These are phyloP conservation scores for Phallusia fumigata DNA, from an alignment of 23 tunicate species.

Conservation along the genomic window DNA sequence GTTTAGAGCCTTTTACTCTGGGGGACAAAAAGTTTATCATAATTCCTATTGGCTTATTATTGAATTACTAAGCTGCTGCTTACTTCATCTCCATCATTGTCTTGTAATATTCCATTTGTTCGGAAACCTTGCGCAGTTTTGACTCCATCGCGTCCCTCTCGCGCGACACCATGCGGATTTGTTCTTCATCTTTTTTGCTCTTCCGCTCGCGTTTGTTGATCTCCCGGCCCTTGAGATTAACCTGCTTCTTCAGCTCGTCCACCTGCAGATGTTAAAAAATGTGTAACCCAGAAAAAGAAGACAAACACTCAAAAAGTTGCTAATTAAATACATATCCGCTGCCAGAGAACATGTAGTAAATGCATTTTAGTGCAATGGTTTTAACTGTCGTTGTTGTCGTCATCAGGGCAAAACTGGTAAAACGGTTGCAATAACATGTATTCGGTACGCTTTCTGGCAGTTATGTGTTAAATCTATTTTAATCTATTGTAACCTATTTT, in stretches of 20 bases:
- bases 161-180: conserved; percentile 78
- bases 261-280: conserved; percentile 20
- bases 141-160: conserved; percentile 80
- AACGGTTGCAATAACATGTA: too few species aligned
- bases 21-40: too few species aligned
- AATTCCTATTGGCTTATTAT: background rate
- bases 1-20: conserved; percentile 64
- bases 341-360: too few species aligned
- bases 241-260: conserved; percentile 78
- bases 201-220: conserved; percentile 90
- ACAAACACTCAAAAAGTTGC: too few species aligned
- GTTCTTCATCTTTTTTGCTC: conserved; percentile 87
- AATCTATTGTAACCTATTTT: too few species aligned
- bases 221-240: conserved; percentile 79
- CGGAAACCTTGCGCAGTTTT: conserved; percentile 76
- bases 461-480: too few species aligned
- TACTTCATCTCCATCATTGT: conserved; percentile 67
- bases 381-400: too few species aligned
- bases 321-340: too few species aligned
- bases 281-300: too few species aligned
- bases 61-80: background rate
- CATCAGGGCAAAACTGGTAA: too few species aligned
- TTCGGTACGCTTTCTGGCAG: too few species aligned
- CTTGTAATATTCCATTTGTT: conserved; percentile 90
- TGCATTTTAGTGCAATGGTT: too few species aligned